Percentiles rank a stretch among this genome's conserved stretches.
phyloP scores from a whole-genome alignment of 2,888 invertebrate species.

The Drosophila acutilabella region DNA sequence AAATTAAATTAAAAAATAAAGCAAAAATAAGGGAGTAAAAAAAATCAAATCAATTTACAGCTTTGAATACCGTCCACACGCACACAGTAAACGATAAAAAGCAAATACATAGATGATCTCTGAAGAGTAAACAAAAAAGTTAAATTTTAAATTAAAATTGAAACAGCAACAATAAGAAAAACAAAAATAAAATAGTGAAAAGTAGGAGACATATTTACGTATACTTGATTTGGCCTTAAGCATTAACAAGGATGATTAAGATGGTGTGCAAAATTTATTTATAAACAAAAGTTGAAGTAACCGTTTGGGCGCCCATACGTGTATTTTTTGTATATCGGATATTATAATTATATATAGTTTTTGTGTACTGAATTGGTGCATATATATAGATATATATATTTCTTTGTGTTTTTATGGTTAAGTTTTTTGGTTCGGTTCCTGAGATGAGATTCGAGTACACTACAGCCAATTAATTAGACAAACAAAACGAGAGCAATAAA shows the following conservation, averaged over 20 bases:
- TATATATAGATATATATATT: slow-evolving; percentile 24
- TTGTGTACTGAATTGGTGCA: slow-evolving; percentile 26
- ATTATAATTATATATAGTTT: slow-evolving; percentile 33
- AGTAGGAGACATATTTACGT: slow-evolving; percentile 46
- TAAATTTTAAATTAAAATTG: slow-evolving; percentile 16
- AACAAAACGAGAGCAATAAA: slow-evolving; percentile 36
- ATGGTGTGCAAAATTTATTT: slow-evolving; percentile 45
- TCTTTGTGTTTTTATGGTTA: slow-evolving; percentile 33
- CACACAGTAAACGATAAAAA: slow-evolving; percentile 71
- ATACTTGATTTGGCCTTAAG: slow-evolving; percentile 73
- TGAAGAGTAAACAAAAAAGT: slow-evolving; percentile 29
- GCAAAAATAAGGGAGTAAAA: slow-evolving; percentile 48
- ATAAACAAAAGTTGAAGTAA: slow-evolving; percentile 63
- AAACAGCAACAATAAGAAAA: slow-evolving; percentile 1
- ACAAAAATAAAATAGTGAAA: slow-evolving; percentile 6
- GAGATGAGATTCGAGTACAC: slow-evolving; percentile 47
- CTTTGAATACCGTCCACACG: slow-evolving; percentile 80
- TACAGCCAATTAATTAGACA: slow-evolving; percentile 62
- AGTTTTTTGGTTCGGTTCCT: slow-evolving; percentile 60
- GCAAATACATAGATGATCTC: slow-evolving; percentile 45
- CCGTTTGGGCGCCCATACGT: slow-evolving; percentile 54
- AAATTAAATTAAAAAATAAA: slow-evolving; percentile 14
- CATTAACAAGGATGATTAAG: slow-evolving; percentile 10
- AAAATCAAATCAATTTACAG: slow-evolving; percentile 77
- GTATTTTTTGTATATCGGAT: slow-evolving; percentile 51